Evolutionary conservation across 1,140 invertebrate genomes (phyloP), one percentile per base, ranked within the genome.

Genomic region (Ctenoplectra terminalis): DNA sequence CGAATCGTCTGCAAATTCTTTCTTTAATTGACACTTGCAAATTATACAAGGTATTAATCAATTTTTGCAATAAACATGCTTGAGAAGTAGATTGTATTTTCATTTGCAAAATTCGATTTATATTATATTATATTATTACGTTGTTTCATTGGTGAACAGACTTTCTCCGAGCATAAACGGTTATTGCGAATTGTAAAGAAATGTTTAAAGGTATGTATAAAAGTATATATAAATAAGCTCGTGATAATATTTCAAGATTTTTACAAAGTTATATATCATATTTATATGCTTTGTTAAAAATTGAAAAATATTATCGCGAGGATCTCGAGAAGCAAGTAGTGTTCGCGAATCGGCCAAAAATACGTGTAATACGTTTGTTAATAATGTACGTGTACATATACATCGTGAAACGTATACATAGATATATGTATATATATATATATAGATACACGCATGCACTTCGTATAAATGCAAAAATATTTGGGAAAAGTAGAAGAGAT

Each of bases 321-420:
- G 43, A 72, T 78, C 13, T 80, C 43, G 79, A 67, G 69, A 82
- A 79, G 88, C 90, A 91, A 90, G 89, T 91, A 91, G 89, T 89
- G 86, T 91, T 91, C 90, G 88, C 83, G 86, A 90, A 91, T 88
- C 90, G 90, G 88, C 88, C 88, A 85, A 91, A 89, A 90, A 82
- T 85, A 50, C 67, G 73, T 81, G 58, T 87, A 87, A 85, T 78
- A 81, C 40, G 81, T 83, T 84, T 78, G 82, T 83, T 89, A 87
- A 83, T 73, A 73, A 54, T 58, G 23, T 48, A 37, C 61, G 26
- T 64, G 71, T 70, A 40, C 40, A n/a, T 67, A 46, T 66, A 15
- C 40, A 64, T 40, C 34, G 31, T 15, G 11, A 37, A 63, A 26
- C n/a, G 26, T 46, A 66, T 17, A 66, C 2, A 26, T 43, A 66